Percentiles rank a stretch among this genome's conserved stretches.
Evolutionary conservation across 2,113 vertebrate genomes (phyloP).

Genomic region (Polyodon spathula): DNA sequence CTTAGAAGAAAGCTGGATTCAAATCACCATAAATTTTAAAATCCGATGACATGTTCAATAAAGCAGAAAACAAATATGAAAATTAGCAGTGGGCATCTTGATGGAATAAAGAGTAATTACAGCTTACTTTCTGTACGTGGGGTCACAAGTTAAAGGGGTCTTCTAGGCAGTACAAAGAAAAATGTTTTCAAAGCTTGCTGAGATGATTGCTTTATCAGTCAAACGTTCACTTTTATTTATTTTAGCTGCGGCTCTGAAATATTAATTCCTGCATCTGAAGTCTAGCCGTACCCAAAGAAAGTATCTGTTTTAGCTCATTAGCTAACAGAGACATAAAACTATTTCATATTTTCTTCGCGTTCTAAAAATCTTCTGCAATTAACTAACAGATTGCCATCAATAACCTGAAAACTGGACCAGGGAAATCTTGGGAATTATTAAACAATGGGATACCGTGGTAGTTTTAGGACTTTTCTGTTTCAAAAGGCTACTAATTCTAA

Average conservation of each 20-base stretch:
- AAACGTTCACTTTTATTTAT: conserved; percentile 54
- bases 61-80: conserved; percentile 4
- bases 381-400: conserved; percentile 62
- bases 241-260: conserved; percentile 43
- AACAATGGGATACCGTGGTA: conserved; percentile 54
- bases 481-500: too few relatives aligned
- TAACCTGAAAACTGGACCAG: conserved; percentile 47
- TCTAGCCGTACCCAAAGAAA: conserved; percentile 29
- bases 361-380: conserved; percentile 65
- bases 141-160: conserved; percentile 24
- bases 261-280: conserved; percentile 36
- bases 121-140: conserved; percentile 29
- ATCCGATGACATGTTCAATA: conserved; percentile 3
- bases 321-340: conserved; percentile 53
- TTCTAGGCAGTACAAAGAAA: conserved; percentile 34
- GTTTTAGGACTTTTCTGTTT: too few relatives aligned
- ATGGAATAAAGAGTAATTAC: conserved; percentile 22
- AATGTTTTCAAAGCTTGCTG: conserved; percentile 38
- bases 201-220: conserved; percentile 44
- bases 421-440: conserved; percentile 54
- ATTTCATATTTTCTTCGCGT: conserved; percentile 69
- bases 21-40: not conserved
- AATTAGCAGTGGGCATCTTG: not conserved
- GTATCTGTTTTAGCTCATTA: conserved; percentile 59
- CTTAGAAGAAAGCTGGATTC: too few relatives aligned